Evolutionary conservation across 2,113 vertebrate genomes (phyloP).

Genomic region (Chloroceryle aenea): DNA sequence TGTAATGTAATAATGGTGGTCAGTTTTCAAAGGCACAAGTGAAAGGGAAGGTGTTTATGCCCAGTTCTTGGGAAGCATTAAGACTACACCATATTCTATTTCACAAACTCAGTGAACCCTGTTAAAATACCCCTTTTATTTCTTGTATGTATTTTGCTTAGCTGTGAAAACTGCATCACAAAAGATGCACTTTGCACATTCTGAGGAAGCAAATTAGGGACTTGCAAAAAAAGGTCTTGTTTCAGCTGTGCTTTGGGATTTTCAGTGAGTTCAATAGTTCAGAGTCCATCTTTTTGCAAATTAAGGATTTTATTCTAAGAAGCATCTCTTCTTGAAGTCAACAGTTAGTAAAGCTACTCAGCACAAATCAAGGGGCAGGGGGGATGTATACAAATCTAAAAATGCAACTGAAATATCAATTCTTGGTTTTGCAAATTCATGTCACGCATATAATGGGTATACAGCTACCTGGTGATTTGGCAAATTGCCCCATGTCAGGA

Average conservation of each 20-base stretch:
- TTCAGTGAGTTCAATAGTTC: neutral
- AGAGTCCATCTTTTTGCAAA: neutral
- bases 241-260: neutral
- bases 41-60: neutral
- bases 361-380: neutral
- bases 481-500: neutral
- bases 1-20: neutral
- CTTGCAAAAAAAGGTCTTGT: neutral
- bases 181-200: neutral
- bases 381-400: neutral
- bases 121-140: neutral
- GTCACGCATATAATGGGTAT: neutral
- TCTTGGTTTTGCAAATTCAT: neutral
- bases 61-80: neutral
- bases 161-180: neutral
- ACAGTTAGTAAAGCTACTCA: neutral
- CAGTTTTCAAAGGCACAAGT: neutral
- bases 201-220: neutral
- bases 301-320: neutral
- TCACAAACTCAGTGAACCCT: neutral
- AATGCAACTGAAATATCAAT: neutral
- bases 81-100: neutral
- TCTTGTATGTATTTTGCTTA: neutral
- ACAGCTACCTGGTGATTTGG: neutral
- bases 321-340: neutral